Evolutionary conservation across 2,888 invertebrate genomes (phyloP).

Genomic region (Oxyscelio sp.): DNA sequence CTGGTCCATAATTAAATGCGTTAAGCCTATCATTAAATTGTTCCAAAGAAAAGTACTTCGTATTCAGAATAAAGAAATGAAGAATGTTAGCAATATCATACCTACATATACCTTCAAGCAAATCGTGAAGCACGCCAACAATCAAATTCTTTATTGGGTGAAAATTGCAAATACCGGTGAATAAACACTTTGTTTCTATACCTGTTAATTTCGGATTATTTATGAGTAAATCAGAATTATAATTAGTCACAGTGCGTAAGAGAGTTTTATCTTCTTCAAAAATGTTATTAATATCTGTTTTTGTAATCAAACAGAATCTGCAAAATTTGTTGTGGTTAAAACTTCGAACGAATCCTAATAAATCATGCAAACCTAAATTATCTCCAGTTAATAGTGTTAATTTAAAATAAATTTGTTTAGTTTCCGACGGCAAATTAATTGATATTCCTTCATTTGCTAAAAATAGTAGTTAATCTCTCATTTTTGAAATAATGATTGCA

Average conservation of each 20-base stretch:
- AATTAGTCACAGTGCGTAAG: conserved; percentile 38
- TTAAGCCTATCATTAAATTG: too few relatives aligned
- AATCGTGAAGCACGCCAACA: too few relatives aligned
- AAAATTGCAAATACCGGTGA: too few relatives aligned
- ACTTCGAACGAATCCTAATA: conserved; percentile 51
- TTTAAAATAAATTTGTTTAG: conserved; percentile 48
- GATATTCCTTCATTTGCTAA: conserved; percentile 53
- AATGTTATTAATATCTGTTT: neutral
- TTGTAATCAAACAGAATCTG: conserved; percentile 34
- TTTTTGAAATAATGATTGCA: conserved; percentile 50
- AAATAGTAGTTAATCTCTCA: conserved; percentile 58
- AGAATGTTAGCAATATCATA: too few relatives aligned
- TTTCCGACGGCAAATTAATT: conserved; percentile 22
- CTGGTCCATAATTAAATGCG: too few relatives aligned
- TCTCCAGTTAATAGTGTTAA: conserved; percentile 60
- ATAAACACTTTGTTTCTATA: too few relatives aligned
- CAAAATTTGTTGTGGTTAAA: conserved; percentile 57
- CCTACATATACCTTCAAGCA: too few relatives aligned
- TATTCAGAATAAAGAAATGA: too few relatives aligned
- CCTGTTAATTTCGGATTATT: too few relatives aligned
- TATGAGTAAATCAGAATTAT: conserved; percentile 20
- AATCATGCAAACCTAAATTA: conserved; percentile 59
- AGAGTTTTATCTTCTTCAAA: conserved; percentile 29
- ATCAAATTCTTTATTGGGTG: too few relatives aligned
- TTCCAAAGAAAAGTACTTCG: too few relatives aligned